Evolutionary conservation across 2,888 invertebrate species (phyloP), one percentile per base, ranked within the genome.

Genomic region (Zhuqinia jingwanae): DNA sequence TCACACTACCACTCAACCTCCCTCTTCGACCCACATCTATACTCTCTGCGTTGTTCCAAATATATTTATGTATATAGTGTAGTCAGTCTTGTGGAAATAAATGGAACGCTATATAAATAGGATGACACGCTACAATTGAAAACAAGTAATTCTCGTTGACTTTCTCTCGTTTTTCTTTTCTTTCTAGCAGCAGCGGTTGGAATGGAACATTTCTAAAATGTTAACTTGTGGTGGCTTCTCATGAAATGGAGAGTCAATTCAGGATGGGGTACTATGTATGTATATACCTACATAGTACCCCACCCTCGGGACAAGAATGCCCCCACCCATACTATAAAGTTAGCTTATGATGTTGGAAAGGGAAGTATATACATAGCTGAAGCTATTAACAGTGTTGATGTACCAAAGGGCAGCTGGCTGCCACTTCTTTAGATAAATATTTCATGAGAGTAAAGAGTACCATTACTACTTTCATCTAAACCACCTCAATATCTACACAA

Each of bases 401-500:
- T 47, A 50, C 25, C 70, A 47, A 70, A n/a, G n/a, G 50, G 70
- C 50, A 27, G 70, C 45, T 22, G 0, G 15, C 50, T 47, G 65
- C 30, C 65, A 65, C 36, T 65, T 65, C 30, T 42, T n/a, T 36
- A 65, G n/a, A 70, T 70, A 70, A 70, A 70, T 70, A 70, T 70
- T 50, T 70, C 50, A 27, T 2, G 25, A 70, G n/a, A 25, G 36
- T 8, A n/a, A 10, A 47, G 42, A 42, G 58, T 17, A 20, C 65
- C 17, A 25, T 70, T 2, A 13, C 3, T n/a, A 50, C 42, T 42
- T 8, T 11, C 5, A 42, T 8, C 5, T 2, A 50, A 50, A 13
- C 8, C 50, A 50, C 15, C n/a, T 36, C 36, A n/a, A n/a, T 63
- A 27, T 27, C 60, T 60, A 25, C 15, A 0, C 30, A 17, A 8